These are phyloP conservation scores for Phaenicophaeus curvirostris DNA, from an alignment of 2,797 vertebrate species.

Conservation along the genomic window DNA sequence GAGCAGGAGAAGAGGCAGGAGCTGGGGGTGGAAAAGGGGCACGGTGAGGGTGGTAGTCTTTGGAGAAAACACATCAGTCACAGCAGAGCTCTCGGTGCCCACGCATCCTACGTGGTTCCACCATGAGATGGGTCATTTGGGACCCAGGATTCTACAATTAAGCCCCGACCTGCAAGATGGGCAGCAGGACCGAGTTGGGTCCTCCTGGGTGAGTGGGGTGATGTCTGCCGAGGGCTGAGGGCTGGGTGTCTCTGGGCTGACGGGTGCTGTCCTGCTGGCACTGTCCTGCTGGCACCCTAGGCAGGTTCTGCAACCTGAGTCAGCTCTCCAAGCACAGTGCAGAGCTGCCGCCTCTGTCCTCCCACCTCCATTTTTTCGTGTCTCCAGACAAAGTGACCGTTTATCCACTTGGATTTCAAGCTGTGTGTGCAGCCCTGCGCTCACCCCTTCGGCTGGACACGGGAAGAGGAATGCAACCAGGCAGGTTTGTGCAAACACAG, in stretches of 20 bases:
- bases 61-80: neutral
- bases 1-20: neutral
- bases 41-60: rapidly evolving
- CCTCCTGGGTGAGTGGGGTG: rapidly evolving
- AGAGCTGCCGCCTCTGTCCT: neutral
- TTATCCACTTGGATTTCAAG: slow-evolving; percentile 19
- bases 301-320: neutral
- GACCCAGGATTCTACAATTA: neutral
- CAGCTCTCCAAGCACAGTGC: neutral
- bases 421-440: neutral
- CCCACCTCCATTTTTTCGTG: neutral
- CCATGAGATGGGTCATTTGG: too few species aligned
- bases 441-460: slow-evolving; percentile 34
- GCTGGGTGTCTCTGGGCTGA: too few species aligned
- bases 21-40: neutral
- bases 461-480: slow-evolving; percentile 59
- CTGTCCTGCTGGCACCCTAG: neutral
- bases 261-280: neutral
- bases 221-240: neutral
- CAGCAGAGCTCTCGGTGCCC: rapidly evolving
- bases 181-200: neutral
- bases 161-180: rapidly evolving
- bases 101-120: neutral
- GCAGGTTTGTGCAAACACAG: slow-evolving; percentile 72
- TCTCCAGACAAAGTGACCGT: slow-evolving; percentile 16